Base-by-base conservation (phyloP, 2,113 vertebrate species). In the Oncorhynchus keta region DNA sequence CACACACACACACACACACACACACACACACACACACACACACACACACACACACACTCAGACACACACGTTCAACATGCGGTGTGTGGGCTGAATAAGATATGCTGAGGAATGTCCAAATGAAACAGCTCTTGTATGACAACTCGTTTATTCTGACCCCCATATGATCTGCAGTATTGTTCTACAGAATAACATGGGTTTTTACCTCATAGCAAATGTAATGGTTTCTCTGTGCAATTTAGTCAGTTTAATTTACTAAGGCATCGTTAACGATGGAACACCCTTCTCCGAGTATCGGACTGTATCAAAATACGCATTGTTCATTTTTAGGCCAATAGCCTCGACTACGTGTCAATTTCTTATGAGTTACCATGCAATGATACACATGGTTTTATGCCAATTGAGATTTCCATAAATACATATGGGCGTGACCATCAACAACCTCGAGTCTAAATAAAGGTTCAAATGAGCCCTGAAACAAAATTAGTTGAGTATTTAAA, bases 41-140 rank as follows among this genome's bases (percentile, higher is more conserved):
- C 30, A 0, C 30, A 4, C 30, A 4, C 28, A 4, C 73, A 69
- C 73, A 65, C 66, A 79, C 49, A 30, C 75, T 51, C 61, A 68
- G 24, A 51, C 20, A 70, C 32, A 68, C 62, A 70, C 64, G 68
- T 68, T 75, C 76, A 80, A 51, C 13, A 75, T 79, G 73, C 68
- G 76, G 68, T 68, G 64, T 22, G 32, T 72, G 76, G 74, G 69
- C 62, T 73, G 64, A 51, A 78, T 62, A 70, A 28, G 49, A 68
- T 62, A 72, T 57, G 73, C 71, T 66, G 70, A 20, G 30, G 68
- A 76, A 59, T 83, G 39, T 76, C 77, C 22, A 78, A 79, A 86
- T 79, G 69, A 68, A 77, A 76, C 76, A 70, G 70, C 79, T 75
- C 77, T 71, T 61, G 30, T 73, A 75, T 76, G 79, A 68, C 59